These are phyloP conservation scores for Saccopteryx bilineata DNA, from an alignment of 2,113 vertebrate genomes.

Conservation along the genomic window DNA sequence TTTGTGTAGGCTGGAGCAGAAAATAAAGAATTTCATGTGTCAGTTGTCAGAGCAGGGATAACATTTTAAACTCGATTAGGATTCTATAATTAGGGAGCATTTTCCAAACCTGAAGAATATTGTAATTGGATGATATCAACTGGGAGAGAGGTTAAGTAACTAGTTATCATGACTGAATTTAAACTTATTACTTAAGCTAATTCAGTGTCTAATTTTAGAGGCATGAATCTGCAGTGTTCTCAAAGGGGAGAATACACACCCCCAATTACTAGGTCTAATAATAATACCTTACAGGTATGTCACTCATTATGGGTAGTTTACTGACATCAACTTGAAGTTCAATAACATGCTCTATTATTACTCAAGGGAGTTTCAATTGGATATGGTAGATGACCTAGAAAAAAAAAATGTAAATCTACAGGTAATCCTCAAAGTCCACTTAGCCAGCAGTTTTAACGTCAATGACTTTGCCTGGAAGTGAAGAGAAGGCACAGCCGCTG, in stretches of 20 bases:
- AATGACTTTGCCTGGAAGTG: neutral
- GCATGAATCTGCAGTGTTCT: neutral
- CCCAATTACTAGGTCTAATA: constrained; percentile 35
- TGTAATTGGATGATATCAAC: constrained; percentile 65
- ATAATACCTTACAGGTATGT: constrained; percentile 23
- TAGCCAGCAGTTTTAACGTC: neutral
- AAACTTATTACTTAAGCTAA: constrained; percentile 72
- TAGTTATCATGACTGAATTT: constrained; percentile 61
- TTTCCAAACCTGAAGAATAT: constrained; percentile 32
- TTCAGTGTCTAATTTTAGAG: constrained; percentile 72
- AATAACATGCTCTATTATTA: neutral
- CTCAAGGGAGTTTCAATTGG: neutral
- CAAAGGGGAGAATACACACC: constrained; percentile 21
- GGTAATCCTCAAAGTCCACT: neutral
- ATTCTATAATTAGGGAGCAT: constrained; percentile 67
- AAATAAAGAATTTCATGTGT: constrained; percentile 49
- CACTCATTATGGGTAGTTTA: constrained; percentile 8
- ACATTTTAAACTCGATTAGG: constrained; percentile 56
- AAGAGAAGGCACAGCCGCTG: neutral
- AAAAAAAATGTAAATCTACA: neutral
- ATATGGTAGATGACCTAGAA: neutral
- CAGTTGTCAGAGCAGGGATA: constrained; percentile 29
- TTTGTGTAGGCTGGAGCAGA: neutral
- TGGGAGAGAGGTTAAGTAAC: constrained; percentile 54
- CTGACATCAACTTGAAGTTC: neutral